Base-by-base conservation (phyloP, 1,140 invertebrate genomes). In the Centruroides vittatus region DNA sequence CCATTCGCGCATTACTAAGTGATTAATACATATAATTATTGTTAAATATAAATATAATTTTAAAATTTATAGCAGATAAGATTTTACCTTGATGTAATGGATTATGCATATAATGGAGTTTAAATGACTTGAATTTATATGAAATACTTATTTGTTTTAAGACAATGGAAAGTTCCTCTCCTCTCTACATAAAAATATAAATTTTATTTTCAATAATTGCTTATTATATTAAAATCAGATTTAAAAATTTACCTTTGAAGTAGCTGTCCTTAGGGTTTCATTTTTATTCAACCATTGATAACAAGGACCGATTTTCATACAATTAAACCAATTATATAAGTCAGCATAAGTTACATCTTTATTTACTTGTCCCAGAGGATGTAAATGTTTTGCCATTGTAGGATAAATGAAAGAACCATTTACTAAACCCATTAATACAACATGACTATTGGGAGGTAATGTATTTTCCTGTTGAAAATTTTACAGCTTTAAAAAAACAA, bases 241-340 rank as follows among this genome's bases (percentile, higher is more conserved):
- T 41, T 6, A 35, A 41, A 48, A 35, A 35, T 35, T 56, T 46
- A 63, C 61, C 66, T 71, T 41, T 41, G 73, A 70, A 23, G 74
- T 76, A 34, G 74, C 61, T 60, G 74, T 67, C 61, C 76, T 66
- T 5, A 76, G 60, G 8, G 75, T 76, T 36, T 64, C 70, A 67
- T 78, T 76, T 13, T 70, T 65, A 50, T 72, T 78, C 73, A 78
- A 71, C 77, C 77, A 79, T 3, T 75, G 77, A 59, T 63, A 64
- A 57, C 76, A 79, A 0, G 76, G 76, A 8, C 70, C 70, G n/a
- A 79, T 76, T 67, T 77, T 67, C 67, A 79, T 69, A 61, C 78
- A 79, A 51, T 72, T 73, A 54, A 78, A 73, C 69, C 73, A 79
- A 11, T 72, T 67, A 63, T 79, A 79, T 34, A 78, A 66, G 58